Percentiles rank a stretch among this genome's conserved stretches.
These are phyloP conservation scores for Bubo scandiacus DNA, from an alignment of 2,113 vertebrate genomes.

Conservation along the genomic window DNA sequence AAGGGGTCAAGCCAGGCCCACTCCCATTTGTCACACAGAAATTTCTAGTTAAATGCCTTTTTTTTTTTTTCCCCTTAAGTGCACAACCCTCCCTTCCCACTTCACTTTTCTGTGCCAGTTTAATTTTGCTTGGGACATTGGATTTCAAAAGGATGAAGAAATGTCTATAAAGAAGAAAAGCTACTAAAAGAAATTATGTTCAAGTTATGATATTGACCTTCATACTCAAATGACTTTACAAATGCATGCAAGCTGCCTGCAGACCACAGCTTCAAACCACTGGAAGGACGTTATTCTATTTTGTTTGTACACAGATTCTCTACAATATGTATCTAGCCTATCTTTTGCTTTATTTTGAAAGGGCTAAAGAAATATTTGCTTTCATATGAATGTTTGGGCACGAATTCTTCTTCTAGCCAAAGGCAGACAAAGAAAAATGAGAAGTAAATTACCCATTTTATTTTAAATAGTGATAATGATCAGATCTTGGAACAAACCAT, in stretches of 20 bases:
- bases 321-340: neutral
- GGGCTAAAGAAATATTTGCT: neutral
- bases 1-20: neutral
- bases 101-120: neutral
- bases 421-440: neutral
- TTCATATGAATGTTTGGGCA: neutral
- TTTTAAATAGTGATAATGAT: neutral
- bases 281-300: neutral
- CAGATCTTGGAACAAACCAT: neutral
- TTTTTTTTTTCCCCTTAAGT: neutral
- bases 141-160: neutral
- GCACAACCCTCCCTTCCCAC: neutral
- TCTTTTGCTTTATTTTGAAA: neutral
- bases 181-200: neutral
- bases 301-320: neutral
- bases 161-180: neutral
- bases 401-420: neutral
- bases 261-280: neutral
- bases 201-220: neutral
- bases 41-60: neutral
- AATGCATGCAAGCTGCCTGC: neutral
- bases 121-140: neutral
- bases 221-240: neutral
- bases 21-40: neutral
- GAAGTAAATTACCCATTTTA: neutral